Evolutionary conservation across 2,888 invertebrate species (phyloP).

Genomic region (Mechanitis mazaeus): DNA sequence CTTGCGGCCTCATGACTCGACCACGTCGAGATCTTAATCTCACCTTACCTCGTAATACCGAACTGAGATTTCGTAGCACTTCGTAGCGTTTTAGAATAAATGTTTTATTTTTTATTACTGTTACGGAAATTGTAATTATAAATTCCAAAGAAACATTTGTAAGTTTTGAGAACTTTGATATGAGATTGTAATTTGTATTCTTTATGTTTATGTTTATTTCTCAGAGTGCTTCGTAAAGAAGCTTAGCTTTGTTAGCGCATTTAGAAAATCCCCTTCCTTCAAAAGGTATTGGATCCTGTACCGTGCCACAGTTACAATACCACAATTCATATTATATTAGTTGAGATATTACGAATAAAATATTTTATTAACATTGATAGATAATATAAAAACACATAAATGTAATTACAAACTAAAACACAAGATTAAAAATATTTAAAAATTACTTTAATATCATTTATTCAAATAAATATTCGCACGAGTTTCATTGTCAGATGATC

Average conservation of each 20-base stretch:
- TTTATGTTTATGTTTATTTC: conserved; percentile 5
- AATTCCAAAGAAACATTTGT: neutral
- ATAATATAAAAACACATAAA: no score
- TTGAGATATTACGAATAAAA: neutral
- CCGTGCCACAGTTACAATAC: neutral
- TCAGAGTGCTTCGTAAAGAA: conserved; percentile 1
- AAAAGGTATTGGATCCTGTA: conserved; percentile 12
- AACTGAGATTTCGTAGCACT: conserved; percentile 18
- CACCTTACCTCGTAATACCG: conserved; percentile 5
- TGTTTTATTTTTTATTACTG: neutral
- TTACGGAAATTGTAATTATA: no score
- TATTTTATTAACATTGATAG: neutral
- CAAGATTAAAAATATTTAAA: neutral
- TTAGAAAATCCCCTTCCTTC: conserved; percentile 12
- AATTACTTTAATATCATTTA: neutral
- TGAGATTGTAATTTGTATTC: neutral
- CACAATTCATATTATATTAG: neutral
- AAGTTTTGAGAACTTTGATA: neutral
- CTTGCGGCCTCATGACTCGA: conserved; percentile 18
- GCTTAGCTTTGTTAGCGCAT: conserved; percentile 18
- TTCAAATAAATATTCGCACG: neutral
- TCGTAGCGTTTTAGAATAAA: conserved; percentile 20
- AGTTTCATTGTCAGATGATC: conserved; percentile 50
- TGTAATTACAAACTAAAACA: no score
- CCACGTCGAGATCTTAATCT: conserved; percentile 12